Percentiles rank a stretch among this genome's conserved stretches.
These are phyloP conservation scores for Oreotragus oreotragus DNA, from an alignment of 2,113 vertebrate genomes.

Conservation along the genomic window DNA sequence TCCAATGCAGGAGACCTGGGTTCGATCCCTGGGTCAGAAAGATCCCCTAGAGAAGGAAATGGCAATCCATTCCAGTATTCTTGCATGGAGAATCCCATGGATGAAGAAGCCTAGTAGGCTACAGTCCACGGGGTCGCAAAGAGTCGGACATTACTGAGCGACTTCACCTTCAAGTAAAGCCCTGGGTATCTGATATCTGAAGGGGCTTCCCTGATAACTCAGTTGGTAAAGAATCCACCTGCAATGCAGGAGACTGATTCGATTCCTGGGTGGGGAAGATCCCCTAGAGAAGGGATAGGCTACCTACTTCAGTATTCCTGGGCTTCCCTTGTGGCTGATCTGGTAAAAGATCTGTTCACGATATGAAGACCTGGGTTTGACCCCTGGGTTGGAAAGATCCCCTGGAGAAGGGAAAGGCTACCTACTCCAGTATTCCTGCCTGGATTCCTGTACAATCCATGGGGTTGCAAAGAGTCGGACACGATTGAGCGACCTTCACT, in stretches of 20 bases:
- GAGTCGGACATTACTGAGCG: no score
- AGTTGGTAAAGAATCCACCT: not conserved
- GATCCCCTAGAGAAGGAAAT: no score
- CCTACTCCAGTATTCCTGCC: not conserved
- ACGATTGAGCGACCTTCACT: accelerated
- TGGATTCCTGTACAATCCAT: not conserved
- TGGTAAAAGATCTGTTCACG: not conserved
- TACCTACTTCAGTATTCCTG: not conserved
- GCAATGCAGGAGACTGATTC: not conserved
- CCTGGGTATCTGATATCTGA: not conserved
- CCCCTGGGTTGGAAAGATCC: not conserved
- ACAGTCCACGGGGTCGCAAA: no score
- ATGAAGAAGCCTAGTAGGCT: no score
- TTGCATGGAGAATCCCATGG: no score
- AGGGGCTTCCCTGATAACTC: not conserved
- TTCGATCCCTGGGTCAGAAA: no score
- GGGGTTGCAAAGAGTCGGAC: not conserved
- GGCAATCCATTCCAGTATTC: no score
- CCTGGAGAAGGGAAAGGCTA: not conserved
- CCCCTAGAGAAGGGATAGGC: not conserved
- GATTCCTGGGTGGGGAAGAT: not conserved
- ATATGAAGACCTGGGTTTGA: not conserved
- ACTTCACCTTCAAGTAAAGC: not conserved
- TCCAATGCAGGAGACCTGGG: no score
- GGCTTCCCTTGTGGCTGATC: not conserved